phyloP scores from a whole-genome alignment of 2,888 invertebrate genomes.

The Flabesymbios commensalis region DNA sequence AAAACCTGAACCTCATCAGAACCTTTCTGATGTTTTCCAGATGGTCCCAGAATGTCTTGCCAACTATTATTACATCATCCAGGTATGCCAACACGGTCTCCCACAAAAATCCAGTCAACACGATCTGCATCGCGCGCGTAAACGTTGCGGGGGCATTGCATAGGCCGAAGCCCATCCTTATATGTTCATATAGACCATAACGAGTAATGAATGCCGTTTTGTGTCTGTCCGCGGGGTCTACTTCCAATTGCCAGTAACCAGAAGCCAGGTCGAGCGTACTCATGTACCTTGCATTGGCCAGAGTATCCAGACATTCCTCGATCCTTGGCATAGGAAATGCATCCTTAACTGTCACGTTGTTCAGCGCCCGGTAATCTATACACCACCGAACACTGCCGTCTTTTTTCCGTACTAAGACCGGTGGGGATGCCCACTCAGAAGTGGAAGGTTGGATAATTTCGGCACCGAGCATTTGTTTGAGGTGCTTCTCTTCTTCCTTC shows the following conservation, averaged over 20 bases:
- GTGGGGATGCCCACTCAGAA: no score
- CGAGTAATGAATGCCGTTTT: slow-evolving; percentile 1
- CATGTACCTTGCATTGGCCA: no score
- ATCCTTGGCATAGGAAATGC: no score
- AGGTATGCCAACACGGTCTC: slow-evolving; percentile 1
- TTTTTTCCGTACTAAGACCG: no score
- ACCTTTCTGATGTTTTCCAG: slow-evolving; percentile 23
- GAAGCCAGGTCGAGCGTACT: no score
- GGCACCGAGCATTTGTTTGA: no score
- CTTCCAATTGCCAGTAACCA: neutral
- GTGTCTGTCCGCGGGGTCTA: neutral
- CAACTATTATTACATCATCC: slow-evolving; percentile 8
- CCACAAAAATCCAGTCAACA: slow-evolving; percentile 5
- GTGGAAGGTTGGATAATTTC: no score
- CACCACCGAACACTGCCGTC: no score
- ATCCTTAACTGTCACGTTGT: no score
- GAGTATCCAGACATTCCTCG: no score
- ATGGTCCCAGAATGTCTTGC: slow-evolving; percentile 19
- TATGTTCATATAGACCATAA: neutral
- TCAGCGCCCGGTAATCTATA: no score
- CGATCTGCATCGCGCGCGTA: neutral
- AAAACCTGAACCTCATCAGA: slow-evolving; percentile 19
- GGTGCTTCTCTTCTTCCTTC: no score
- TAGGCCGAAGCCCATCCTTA: slow-evolving; percentile 3
- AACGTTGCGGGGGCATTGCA: slow-evolving; percentile 1